phyloP scores from a whole-genome alignment of 2,888 invertebrate genomes.

The Petrolisthes cinctipes region DNA sequence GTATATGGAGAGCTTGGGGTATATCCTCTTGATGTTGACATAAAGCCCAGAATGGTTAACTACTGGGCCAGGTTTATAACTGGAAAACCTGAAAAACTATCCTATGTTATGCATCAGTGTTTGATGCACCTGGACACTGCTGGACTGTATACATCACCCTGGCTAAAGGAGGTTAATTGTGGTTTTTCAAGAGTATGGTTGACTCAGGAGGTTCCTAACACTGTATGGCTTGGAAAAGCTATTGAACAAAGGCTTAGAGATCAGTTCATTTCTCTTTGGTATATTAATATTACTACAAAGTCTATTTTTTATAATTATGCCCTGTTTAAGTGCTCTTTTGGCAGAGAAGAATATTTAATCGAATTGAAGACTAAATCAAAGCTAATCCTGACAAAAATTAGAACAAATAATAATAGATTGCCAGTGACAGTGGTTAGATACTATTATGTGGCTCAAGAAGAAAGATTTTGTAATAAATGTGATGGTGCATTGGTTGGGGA shows the following conservation, averaged over 20 bases:
- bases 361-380: too few relatives aligned
- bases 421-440: background rate
- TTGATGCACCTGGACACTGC: too few relatives aligned
- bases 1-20: background rate
- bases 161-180: background rate
- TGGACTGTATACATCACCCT: too few relatives aligned
- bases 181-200: slow-evolving; percentile 3
- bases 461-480: too few relatives aligned
- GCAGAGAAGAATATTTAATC: too few relatives aligned
- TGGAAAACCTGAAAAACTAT: background rate
- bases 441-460: background rate
- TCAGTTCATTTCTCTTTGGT: background rate
- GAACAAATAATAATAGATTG: background rate
- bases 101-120: background rate
- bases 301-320: background rate
- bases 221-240: background rate
- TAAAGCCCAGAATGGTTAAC: background rate
- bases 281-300: background rate
- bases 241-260: slow-evolving; percentile 3
- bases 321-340: too few relatives aligned
- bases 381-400: too few relatives aligned
- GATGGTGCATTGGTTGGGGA: too few relatives aligned
- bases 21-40: background rate
- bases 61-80: background rate
- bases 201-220: background rate